Base-by-base conservation (phyloP, 2,888 invertebrate genomes). In the Cantharis rufa region DNA sequence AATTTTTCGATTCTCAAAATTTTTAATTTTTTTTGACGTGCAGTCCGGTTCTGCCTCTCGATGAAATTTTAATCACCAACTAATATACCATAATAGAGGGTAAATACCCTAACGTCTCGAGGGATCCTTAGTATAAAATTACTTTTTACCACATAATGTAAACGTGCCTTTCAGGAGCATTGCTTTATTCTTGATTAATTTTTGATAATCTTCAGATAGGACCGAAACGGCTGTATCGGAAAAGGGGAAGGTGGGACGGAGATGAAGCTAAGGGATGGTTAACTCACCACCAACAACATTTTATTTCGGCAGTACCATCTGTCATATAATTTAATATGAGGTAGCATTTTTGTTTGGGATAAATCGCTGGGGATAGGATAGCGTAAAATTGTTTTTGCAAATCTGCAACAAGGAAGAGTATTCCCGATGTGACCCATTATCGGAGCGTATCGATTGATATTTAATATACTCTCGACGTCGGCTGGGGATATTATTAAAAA, bases 41-140 rank as follows among this genome's bases (percentile, higher is more conserved):
- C 48, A 48, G n/a, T 48, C 48, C 71, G 70, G 64, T 32, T 81
- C 83, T 83, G 48, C 7, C 5, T 48, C 48, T 80, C 81, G 84
- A 86, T 85, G 82, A 85, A 85, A 85, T 86, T 86, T 86, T 86
- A 87, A 86, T 86, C 86, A 86, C 84, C 82, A 82, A 84, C 85
- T 86, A 86, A 86, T 86, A 86, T 83, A 82, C 82, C 83, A 82
- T 84, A 82, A 84, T 85, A 84, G 85, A 85, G 85, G 85, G 86
- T 83, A 83, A 85, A 84, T 84, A 82, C 84, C 84, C 84, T 80
- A 77, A 48, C 78, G 79, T 82, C 84, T 77, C 79, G 79, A 78
- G 85, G 83, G 80, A 75, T 71, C 73, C 62, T 63, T 4, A 78
- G 82, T 84, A 84, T 85, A 83, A 84, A 86, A 85, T 85, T 85